A percentile compares a stretch with the other conserved stretches of the same genome.
Conservation (phyloP, 2,113 vertebrate species). For the Lethenteron reissneri region DNA sequence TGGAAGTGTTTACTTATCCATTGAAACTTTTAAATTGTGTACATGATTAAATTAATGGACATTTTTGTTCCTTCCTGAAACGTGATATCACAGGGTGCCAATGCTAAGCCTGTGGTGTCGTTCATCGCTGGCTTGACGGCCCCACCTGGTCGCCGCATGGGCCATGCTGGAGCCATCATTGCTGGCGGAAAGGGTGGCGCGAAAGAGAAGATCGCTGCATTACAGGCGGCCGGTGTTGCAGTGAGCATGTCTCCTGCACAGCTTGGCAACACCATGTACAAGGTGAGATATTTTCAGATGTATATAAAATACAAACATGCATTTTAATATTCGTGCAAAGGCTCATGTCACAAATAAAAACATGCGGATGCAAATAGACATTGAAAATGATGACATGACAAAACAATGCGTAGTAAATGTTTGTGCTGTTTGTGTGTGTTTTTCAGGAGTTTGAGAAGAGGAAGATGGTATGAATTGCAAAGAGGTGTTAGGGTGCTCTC, state of each 20-base stretch:
- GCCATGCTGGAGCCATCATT: slow-evolving; percentile 86
- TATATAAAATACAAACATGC: too few relatives aligned
- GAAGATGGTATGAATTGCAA: slow-evolving; percentile 24
- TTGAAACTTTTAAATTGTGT: too few relatives aligned
- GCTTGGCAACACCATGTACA: slow-evolving; percentile 81
- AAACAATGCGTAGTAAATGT: slow-evolving; percentile 10
- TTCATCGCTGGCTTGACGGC: slow-evolving; percentile 92
- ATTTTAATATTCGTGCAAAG: too few relatives aligned
- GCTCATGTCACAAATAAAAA: too few relatives aligned
- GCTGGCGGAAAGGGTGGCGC: slow-evolving; percentile 90
- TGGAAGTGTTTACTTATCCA: too few relatives aligned
- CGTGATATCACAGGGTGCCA: slow-evolving; percentile 33
- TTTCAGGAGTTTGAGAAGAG: slow-evolving; percentile 42
- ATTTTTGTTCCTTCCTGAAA: neutral
- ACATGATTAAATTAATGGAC: too few relatives aligned
- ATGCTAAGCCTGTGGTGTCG: slow-evolving; percentile 77
- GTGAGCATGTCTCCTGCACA: slow-evolving; percentile 97
- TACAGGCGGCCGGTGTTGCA: slow-evolving; percentile 66
- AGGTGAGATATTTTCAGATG: slow-evolving; percentile 28
- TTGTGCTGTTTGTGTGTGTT: slow-evolving; percentile 11
- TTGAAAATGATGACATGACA: neutral
- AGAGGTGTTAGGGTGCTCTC: too few relatives aligned
- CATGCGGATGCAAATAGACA: too few relatives aligned
- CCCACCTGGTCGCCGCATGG: slow-evolving; percentile 81
- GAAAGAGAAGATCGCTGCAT: slow-evolving; percentile 87